Evolutionary conservation across 1,140 invertebrate species (phyloP).

Genomic region (Ceratosolen solmsi): DNA sequence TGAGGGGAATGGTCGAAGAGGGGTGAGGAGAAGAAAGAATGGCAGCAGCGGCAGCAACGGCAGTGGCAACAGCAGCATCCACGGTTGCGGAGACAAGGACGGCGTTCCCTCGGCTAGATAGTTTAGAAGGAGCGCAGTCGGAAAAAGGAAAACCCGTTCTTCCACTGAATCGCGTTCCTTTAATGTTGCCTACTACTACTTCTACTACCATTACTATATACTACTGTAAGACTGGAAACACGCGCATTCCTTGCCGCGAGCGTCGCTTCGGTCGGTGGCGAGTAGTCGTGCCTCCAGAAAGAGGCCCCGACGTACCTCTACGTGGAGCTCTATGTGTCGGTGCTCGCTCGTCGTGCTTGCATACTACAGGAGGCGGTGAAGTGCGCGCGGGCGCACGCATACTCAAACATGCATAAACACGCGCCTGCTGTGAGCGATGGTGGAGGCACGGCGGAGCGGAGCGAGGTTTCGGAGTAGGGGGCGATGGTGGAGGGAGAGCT

Average conservation of each 20-base stretch:
- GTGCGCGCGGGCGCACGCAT: too few species aligned
- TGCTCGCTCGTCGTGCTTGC: too few species aligned
- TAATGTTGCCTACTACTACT: slow-evolving; percentile 42
- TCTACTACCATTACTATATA: slow-evolving; percentile 21
- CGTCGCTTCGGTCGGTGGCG: slow-evolving; percentile 46
- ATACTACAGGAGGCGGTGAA: too few species aligned
- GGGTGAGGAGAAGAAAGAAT: background rate
- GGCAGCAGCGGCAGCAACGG: background rate
- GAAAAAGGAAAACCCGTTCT: slow-evolving; percentile 52
- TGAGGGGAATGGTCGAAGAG: background rate
- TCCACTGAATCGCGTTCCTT: slow-evolving; percentile 48
- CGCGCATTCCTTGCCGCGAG: slow-evolving; percentile 50
- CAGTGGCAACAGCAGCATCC: background rate
- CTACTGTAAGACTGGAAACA: slow-evolving; percentile 30
- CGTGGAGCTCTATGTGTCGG: background rate
- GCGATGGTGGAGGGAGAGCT: too few species aligned
- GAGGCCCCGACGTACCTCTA: slow-evolving; percentile 1
- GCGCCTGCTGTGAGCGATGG: too few species aligned
- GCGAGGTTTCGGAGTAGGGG: too few species aligned
- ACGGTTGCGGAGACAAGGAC: slow-evolving; percentile 11
- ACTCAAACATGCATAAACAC: too few species aligned
- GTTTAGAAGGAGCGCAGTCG: slow-evolving; percentile 20
- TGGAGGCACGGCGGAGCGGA: too few species aligned
- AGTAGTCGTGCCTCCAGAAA: slow-evolving; percentile 43
- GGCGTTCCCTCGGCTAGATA: background rate